Conservation (phyloP, 2,113 vertebrate genomes). For the Brachirus orientalis region DNA sequence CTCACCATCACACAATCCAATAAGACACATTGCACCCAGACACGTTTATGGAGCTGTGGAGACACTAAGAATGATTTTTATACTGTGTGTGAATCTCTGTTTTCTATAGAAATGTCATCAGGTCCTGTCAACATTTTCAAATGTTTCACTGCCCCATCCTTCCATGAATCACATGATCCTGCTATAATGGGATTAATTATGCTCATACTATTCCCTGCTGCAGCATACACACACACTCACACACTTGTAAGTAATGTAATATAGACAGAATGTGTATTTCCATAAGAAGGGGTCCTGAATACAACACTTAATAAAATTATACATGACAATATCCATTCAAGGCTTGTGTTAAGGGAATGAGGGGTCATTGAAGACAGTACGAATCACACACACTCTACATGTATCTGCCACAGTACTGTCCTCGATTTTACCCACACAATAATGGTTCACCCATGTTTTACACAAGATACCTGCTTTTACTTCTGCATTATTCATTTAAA, state of each 20-base stretch:
- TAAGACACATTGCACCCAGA: too few relatives aligned
- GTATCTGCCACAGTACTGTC: not conserved
- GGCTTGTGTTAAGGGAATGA: constrained; percentile 1
- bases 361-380: too few relatives aligned
- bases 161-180: not conserved
- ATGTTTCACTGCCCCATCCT: constrained; percentile 11
- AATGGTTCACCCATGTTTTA: not conserved
- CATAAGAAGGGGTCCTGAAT: constrained; percentile 40
- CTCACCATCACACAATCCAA: too few relatives aligned
- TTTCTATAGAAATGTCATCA: too few relatives aligned
- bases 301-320: constrained; percentile 52
- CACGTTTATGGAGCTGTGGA: too few relatives aligned
- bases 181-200: not conserved
- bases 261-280: constrained; percentile 60
- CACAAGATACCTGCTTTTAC: not conserved
- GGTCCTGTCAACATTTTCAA: constrained; percentile 3
- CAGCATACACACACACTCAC: constrained; percentile 17
- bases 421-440: not conserved
- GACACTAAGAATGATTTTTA: too few relatives aligned
- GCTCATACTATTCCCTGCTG: constrained; percentile 45
- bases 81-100: too few relatives aligned
- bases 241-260: constrained; percentile 39
- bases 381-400: not conserved
- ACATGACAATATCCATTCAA: constrained; percentile 29
- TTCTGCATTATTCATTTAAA: not conserved